phyloP scores from a whole-genome alignment of 1,140 invertebrate species.

The Euwallacea fornicatus region DNA sequence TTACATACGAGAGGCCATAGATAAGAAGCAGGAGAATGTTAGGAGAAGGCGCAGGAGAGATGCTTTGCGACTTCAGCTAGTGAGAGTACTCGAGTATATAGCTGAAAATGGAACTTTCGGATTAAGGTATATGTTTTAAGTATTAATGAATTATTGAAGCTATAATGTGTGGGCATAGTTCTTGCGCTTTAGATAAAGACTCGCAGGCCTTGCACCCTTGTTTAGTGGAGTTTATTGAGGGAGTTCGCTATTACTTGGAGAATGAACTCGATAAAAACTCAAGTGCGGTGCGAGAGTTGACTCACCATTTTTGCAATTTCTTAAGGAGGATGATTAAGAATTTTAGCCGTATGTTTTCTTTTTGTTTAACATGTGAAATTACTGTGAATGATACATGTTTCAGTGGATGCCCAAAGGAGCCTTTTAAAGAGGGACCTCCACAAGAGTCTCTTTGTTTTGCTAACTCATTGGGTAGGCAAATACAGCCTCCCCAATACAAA shows the following conservation, averaged over 20 bases:
- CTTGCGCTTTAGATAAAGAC: slow-evolving; percentile 81
- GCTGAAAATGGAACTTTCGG: slow-evolving; percentile 92
- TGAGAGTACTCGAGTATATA: slow-evolving; percentile 88
- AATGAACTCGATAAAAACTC: slow-evolving; percentile 88
- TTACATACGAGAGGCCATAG: slow-evolving; percentile 93
- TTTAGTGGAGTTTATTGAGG: slow-evolving; percentile 94
- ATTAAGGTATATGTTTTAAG: slow-evolving; percentile 43
- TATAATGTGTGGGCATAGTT: slow-evolving; percentile 55
- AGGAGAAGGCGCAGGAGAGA: slow-evolving; percentile 84
- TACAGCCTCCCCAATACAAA: slow-evolving; percentile 60
- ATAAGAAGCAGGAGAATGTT: slow-evolving; percentile 97
- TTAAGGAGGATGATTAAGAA: slow-evolving; percentile 91
- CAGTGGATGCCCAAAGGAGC: slow-evolving; percentile 84
- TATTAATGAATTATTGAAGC: neutral
- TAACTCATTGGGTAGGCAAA: slow-evolving; percentile 90
- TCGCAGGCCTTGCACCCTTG: slow-evolving; percentile 80
- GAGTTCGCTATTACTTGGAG: slow-evolving; percentile 87
- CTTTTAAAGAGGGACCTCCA: slow-evolving; percentile 86
- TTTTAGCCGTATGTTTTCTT: slow-evolving; percentile 73
- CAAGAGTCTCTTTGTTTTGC: slow-evolving; percentile 85
- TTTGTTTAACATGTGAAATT: neutral
- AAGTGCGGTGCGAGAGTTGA: slow-evolving; percentile 76
- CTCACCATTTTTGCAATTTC: slow-evolving; percentile 93
- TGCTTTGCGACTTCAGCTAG: slow-evolving; percentile 87
- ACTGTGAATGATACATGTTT: slow-evolving; percentile 47